phyloP scores from a whole-genome alignment of 2,888 invertebrate genomes.

The Nomada flava region DNA sequence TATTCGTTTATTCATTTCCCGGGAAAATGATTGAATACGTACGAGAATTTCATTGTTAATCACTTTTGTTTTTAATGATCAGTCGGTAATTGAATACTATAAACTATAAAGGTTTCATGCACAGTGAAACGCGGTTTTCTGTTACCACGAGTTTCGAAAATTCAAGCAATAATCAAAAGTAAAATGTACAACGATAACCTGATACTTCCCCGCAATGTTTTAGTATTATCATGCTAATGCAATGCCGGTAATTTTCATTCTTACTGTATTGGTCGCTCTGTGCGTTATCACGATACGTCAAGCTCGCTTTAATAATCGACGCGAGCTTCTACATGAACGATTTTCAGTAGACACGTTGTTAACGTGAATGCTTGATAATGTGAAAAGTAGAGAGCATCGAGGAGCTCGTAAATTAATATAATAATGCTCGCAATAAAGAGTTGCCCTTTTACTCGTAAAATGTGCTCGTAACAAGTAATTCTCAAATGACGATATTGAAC shows the following conservation, averaged over 20 bases:
- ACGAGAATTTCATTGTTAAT: not conserved
- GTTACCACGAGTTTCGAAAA: not conserved
- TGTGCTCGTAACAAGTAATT: not conserved
- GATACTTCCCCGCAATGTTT: not conserved
- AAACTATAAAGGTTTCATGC: too few relatives aligned
- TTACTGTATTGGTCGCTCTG: not conserved
- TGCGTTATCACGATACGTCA: conserved; percentile 1
- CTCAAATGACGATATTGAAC: not conserved
- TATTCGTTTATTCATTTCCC: too few relatives aligned
- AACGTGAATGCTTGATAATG: not conserved
- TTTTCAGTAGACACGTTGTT: not conserved
- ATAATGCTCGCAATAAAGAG: conserved; percentile 1
- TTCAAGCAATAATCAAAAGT: not conserved
- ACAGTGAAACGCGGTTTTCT: not conserved
- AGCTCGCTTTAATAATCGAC: not conserved
- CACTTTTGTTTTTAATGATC: too few relatives aligned
- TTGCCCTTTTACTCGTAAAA: not conserved
- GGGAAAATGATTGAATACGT: too few relatives aligned
- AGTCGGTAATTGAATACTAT: too few relatives aligned
- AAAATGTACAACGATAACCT: conserved; percentile 11
- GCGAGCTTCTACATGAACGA: not conserved
- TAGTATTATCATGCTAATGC: conserved; percentile 8
- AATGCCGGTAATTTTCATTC: conserved; percentile 16
- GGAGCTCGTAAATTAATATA: not conserved
- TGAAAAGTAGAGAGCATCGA: not conserved